A percentile compares a stretch with the other conserved stretches of the same genome.
These are phyloP conservation scores for Daboia siamensis DNA, from an alignment of 2,113 vertebrate genomes.

Conservation along the genomic window DNA sequence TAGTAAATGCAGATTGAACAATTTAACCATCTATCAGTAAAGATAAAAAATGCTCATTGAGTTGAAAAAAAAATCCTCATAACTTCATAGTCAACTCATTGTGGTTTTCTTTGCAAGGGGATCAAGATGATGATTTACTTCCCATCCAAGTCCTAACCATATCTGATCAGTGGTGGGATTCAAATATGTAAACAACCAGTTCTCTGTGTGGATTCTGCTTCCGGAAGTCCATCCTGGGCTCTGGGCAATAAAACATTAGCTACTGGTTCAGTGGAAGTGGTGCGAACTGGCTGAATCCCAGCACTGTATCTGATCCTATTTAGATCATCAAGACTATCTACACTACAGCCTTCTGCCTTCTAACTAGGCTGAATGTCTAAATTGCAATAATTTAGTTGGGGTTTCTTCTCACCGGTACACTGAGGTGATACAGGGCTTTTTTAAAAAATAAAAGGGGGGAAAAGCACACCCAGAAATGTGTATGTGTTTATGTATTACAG, in stretches of 20 bases:
- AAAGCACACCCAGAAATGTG: neutral
- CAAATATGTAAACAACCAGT: too few relatives aligned
- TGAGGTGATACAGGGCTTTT: neutral
- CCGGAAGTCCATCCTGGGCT: too few relatives aligned
- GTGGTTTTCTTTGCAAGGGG: neutral
- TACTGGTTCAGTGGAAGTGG: too few relatives aligned
- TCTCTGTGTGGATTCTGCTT: too few relatives aligned
- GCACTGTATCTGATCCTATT: too few relatives aligned
- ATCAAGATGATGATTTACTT: neutral
- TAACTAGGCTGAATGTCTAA: neutral
- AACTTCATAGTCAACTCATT: neutral
- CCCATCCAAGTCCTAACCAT: neutral
- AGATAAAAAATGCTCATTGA: neutral
- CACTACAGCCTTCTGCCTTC: neutral
- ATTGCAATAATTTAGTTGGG: neutral
- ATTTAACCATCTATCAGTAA: neutral
- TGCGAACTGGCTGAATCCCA: too few relatives aligned
- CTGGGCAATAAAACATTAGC: too few relatives aligned
- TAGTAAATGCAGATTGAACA: neutral
- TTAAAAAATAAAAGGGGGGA: neutral
- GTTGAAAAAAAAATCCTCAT: neutral
- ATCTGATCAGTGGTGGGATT: neutral
- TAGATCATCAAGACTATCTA: neutral
- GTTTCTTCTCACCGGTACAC: neutral
- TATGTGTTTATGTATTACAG: neutral